Base-by-base conservation (phyloP, 2,888 invertebrate genomes). In the Parnassius orleans region DNA sequence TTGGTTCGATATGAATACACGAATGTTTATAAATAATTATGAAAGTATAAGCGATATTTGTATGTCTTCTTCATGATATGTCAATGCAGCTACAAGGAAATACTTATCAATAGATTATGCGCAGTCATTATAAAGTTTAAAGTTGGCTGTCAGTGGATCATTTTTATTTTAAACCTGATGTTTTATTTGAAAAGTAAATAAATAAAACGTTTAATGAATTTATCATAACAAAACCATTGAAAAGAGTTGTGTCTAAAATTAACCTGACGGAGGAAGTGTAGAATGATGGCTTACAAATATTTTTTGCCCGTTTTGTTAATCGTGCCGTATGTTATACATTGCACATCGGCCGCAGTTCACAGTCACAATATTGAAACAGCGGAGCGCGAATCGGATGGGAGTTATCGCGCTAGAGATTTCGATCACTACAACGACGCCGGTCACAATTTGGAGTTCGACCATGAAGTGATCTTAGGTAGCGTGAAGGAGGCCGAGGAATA, bases 381-480 rank as follows among this genome's bases (percentile, higher is more conserved):
- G 75, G 98, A 98, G 86, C 93, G 97, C 42, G 94, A 95, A 69
- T 93, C 94, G 68, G 97, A 98, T 86, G 97, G 98, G n/a, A 94
- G 95, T 41, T 97, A 93, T 81, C 94, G 94, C 65, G 93, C 96
- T 9, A 92, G 95, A 72, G 96, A 96, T 84, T 92, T 92, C 64
- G 93, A 94, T 67, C 97, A 97, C 86, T 94, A 94, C 80, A 87
- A 92, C 59, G 94, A 94, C 68, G 93, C 93, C 71, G 95, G 95
- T 65, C 98, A 98, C 86, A 94, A 96, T 83, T 93, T 94, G 10
- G 97, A 98, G 83, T 98, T 98, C 86, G 98, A 98, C 86, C 98
- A 98, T 86, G 98, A 98, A 93, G 97, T 98, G 61, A 97, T 98
- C 78, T 92, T 98, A 79, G 97, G 98, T 14, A 98, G 97, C 78